A percentile compares a stretch with the other conserved stretches of the same genome.
Conservation (phyloP, 2,797 vertebrate genomes). For the Gymnocypris eckloni region DNA sequence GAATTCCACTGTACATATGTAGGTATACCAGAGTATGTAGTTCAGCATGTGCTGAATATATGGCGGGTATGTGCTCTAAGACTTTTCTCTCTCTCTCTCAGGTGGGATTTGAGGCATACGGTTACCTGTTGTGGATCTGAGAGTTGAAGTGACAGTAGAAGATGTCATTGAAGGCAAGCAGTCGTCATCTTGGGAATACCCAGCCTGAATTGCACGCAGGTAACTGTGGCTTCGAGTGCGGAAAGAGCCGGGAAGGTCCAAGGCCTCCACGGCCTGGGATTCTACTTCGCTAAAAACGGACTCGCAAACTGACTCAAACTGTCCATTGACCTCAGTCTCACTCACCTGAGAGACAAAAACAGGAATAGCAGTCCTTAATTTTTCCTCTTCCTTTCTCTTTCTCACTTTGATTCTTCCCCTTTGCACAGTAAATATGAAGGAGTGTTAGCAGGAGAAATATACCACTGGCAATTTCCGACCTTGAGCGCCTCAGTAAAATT, state of each 20-base stretch:
- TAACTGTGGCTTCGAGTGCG: conserved; percentile 99
- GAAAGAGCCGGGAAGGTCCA: conserved; percentile 99
- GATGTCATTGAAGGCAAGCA: conserved; percentile 94
- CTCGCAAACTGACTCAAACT: conserved; percentile 99
- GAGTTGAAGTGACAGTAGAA: conserved; percentile 93
- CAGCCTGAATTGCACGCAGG: conserved; percentile 98
- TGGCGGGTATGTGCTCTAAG: conserved; percentile 80
- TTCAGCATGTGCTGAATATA: conserved; percentile 77
- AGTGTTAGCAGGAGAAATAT: conserved; percentile 83
- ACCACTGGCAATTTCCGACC: conserved; percentile 76
- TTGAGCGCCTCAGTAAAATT: conserved; percentile 77
- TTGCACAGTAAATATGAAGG: conserved; percentile 88
- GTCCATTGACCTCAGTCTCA: conserved; percentile 99
- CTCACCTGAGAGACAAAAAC: conserved; percentile 98
- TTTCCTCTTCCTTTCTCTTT: conserved; percentile 91
- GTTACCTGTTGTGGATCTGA: conserved; percentile 98
- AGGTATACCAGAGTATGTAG: conserved; percentile 80
- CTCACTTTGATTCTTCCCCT: conserved; percentile 89
- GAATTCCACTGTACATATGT: conserved; percentile 88
- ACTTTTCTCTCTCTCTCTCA: conserved; percentile 71
- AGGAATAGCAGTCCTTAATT: conserved; percentile 93
- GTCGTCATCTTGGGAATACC: conserved; percentile 99
- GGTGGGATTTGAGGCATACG: conserved; percentile 68
- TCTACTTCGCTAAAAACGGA: conserved; percentile 99
- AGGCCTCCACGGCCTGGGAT: conserved; percentile 98